Conservation (phyloP, 1,140 invertebrate genomes). For the Ganaspis sp. region DNA sequence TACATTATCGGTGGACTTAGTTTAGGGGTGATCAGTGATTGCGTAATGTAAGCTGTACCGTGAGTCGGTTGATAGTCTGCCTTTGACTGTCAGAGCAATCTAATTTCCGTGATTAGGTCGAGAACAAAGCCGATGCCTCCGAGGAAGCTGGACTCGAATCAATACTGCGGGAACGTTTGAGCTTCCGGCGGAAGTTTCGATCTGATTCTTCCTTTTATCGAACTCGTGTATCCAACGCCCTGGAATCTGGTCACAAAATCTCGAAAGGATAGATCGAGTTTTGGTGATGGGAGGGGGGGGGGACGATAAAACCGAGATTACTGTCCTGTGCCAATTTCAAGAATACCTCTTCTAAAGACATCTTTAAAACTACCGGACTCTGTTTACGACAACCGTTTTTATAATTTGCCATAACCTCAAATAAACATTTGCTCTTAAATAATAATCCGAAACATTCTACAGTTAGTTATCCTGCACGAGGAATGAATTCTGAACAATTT, state of each 20-base stretch:
- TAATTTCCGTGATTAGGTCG: constrained; percentile 26
- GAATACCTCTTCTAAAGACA: too few relatives aligned
- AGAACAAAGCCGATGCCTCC: constrained; percentile 24
- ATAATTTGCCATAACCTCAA: too few relatives aligned
- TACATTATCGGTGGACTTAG: neutral
- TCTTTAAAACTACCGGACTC: too few relatives aligned
- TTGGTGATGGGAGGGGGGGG: too few relatives aligned
- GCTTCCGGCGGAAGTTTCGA: neutral
- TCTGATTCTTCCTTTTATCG: neutral
- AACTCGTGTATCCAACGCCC: neutral
- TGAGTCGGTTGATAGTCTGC: constrained; percentile 14
- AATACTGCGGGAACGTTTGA: neutral
- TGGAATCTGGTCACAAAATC: neutral
- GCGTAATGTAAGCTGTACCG: neutral
- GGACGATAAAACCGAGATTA: constrained; percentile 27
- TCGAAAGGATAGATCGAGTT: neutral
- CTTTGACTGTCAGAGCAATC: constrained; percentile 19
- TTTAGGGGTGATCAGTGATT: constrained; percentile 16
- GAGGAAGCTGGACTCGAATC: constrained; percentile 11
- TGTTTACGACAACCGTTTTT: too few relatives aligned
- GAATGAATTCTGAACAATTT: neutral
- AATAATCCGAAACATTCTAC: too few relatives aligned
- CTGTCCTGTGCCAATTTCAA: constrained; percentile 17
- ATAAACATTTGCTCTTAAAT: too few relatives aligned
- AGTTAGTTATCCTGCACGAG: too few relatives aligned